A percentile compares a stretch with the other conserved stretches of the same genome.
Evolutionary conservation across 2,888 invertebrate species (phyloP).

Genomic region (Dasypolia templi): DNA sequence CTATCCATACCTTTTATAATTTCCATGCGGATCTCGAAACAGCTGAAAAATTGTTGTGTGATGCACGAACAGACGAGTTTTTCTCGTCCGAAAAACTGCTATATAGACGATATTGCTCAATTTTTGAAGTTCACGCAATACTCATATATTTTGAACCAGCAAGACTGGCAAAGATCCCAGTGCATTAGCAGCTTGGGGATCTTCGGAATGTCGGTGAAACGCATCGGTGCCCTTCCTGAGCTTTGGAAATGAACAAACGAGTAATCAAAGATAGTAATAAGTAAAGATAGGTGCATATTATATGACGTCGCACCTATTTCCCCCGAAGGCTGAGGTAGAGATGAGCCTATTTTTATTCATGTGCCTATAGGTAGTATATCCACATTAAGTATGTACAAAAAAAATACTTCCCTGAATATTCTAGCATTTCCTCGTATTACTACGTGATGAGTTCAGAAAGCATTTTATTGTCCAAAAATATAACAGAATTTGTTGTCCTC

Average conservation of each 20-base stretch:
- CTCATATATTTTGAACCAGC: background rate
- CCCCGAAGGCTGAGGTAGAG: background rate
- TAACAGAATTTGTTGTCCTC: conserved; percentile 26
- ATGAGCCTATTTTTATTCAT: too few species aligned
- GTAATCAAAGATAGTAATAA: background rate
- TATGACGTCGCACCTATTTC: background rate
- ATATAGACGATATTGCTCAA: background rate
- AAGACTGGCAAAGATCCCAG: background rate
- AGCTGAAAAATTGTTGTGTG: background rate
- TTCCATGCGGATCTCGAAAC: conserved; percentile 1
- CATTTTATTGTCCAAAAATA: background rate
- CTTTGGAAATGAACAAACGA: background rate
- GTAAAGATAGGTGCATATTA: too few species aligned
- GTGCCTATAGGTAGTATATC: too few species aligned
- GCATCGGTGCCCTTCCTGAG: background rate
- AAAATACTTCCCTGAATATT: background rate
- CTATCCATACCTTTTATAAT: conserved; percentile 2
- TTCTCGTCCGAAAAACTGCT: background rate
- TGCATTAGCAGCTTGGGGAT: background rate
- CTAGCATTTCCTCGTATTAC: background rate
- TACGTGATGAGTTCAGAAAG: background rate
- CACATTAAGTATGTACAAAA: background rate
- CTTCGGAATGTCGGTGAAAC: background rate
- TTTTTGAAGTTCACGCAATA: background rate
- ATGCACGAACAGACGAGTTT: background rate